A percentile compares a stretch with the other conserved stretches of the same genome.
Conservation (phyloP, 2,113 vertebrate genomes). For the Eleginops maclovinus region DNA sequence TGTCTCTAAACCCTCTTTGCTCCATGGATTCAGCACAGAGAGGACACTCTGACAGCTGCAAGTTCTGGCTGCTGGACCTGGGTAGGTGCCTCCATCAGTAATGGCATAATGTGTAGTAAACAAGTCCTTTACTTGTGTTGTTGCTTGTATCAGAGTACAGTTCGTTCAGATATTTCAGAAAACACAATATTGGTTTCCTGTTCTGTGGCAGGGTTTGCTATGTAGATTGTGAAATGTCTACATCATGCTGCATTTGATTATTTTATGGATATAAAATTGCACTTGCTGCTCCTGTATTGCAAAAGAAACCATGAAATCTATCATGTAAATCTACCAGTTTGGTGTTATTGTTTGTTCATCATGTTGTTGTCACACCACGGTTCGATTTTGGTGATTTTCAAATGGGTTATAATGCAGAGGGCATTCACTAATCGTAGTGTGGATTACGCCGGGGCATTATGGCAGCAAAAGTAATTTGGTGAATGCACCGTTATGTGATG, state of each 20-base stretch:
- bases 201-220: neutral
- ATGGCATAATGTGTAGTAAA: neutral
- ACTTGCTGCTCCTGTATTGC: neutral
- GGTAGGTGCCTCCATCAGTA: conserved; percentile 86
- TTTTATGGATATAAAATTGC: neutral
- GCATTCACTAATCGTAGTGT: conserved; percentile 38
- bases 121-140: neutral
- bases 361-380: neutral
- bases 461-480: conserved; percentile 56
- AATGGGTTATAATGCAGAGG: neutral
- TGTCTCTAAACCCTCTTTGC: conserved; percentile 85
- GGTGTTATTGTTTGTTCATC: neutral
- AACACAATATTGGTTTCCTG: neutral
- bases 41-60: conserved; percentile 88
- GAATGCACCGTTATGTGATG: conserved; percentile 57
- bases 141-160: neutral
- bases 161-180: neutral
- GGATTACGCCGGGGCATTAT: conserved; percentile 54
- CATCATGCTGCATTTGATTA: neutral
- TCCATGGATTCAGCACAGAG: conserved; percentile 84
- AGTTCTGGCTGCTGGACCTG: conserved; percentile 97
- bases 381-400: conserved; percentile 12
- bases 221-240: neutral
- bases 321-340: neutral
- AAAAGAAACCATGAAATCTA: no score